A percentile compares a stretch with the other conserved stretches of the same genome.
phyloP scores from a whole-genome alignment of 2,888 invertebrate species.

The Podotricha telesiphe region DNA sequence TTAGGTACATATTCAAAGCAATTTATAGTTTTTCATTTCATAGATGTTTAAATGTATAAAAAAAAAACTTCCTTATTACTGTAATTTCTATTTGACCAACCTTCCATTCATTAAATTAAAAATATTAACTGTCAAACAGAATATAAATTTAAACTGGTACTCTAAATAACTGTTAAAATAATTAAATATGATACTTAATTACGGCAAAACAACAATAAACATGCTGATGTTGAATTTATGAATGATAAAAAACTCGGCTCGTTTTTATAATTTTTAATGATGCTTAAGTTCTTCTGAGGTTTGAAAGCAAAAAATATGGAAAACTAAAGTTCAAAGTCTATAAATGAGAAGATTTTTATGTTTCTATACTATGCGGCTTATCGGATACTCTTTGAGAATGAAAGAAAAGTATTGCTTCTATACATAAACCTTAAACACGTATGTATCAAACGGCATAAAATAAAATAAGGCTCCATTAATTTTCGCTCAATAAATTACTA shows the following conservation, averaged over 20 bases:
- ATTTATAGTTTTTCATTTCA: too few relatives aligned
- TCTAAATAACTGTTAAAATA: conserved; percentile 1
- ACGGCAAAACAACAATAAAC: not conserved
- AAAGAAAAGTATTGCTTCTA: too few relatives aligned
- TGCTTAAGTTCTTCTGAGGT: not conserved
- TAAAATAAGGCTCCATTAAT: not conserved
- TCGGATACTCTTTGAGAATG: conserved; percentile 1
- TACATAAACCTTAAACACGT: too few relatives aligned
- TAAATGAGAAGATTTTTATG: conserved; percentile 8
- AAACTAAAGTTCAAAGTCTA: not conserved
- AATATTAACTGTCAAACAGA: not conserved
- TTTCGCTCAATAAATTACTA: not conserved
- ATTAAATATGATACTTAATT: conserved; percentile 6
- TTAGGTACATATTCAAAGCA: too few relatives aligned
- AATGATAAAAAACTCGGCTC: conserved; percentile 1
- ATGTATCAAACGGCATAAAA: not conserved
- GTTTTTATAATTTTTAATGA: conserved; percentile 5
- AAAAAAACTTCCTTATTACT: too few relatives aligned
- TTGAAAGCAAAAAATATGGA: conserved; percentile 13
- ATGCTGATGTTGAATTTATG: not conserved
- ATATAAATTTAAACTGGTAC: not conserved
- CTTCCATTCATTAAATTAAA: not conserved
- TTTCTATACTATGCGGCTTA: conserved; percentile 1
- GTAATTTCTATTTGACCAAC: too few relatives aligned
- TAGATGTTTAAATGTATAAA: too few relatives aligned